Percentiles rank a stretch among this genome's conserved stretches.
Conservation (phyloP, 1,140 invertebrate genomes). For the Cydia splendana region DNA sequence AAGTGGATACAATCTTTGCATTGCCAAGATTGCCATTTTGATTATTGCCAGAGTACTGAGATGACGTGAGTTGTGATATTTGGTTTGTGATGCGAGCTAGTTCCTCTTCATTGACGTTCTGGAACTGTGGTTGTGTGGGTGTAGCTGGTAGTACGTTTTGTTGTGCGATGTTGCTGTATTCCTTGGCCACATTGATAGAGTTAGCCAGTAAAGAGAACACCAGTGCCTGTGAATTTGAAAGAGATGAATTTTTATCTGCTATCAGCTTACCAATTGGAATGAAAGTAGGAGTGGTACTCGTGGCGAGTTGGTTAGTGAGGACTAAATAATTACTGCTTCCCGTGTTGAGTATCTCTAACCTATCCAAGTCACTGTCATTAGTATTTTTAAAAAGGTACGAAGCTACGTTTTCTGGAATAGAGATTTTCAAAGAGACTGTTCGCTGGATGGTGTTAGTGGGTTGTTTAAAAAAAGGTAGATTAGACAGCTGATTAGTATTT, state of each 20-base stretch:
- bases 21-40: conserved; percentile 19
- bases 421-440: conserved; percentile 73
- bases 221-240: conserved; percentile 74
- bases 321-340: conserved; percentile 69
- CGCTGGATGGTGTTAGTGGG: conserved; percentile 64
- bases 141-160: conserved; percentile 47
- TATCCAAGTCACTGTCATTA: conserved; percentile 51
- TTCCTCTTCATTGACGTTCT: conserved; percentile 52
- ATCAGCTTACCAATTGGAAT: conserved; percentile 64
- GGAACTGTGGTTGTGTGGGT: conserved; percentile 44
- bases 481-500: conserved; percentile 53
- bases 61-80: conserved; percentile 64
- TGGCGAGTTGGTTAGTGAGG: conserved; percentile 49
- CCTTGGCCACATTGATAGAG: conserved; percentile 68
- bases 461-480: conserved; percentile 66
- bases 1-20: conserved; percentile 33
- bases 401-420: conserved; percentile 70
- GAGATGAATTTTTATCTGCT: conserved; percentile 58
- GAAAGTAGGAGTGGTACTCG: conserved; percentile 44
- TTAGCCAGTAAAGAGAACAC: conserved; percentile 70
- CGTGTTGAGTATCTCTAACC: conserved; percentile 70
- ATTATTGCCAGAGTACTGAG: conserved; percentile 57
- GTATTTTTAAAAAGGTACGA: conserved; percentile 61
- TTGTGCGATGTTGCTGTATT: conserved; percentile 62
- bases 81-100: conserved; percentile 57